Evolutionary conservation across 2,797 vertebrate species (phyloP).

Genomic region (Propithecus deckenii): DNA sequence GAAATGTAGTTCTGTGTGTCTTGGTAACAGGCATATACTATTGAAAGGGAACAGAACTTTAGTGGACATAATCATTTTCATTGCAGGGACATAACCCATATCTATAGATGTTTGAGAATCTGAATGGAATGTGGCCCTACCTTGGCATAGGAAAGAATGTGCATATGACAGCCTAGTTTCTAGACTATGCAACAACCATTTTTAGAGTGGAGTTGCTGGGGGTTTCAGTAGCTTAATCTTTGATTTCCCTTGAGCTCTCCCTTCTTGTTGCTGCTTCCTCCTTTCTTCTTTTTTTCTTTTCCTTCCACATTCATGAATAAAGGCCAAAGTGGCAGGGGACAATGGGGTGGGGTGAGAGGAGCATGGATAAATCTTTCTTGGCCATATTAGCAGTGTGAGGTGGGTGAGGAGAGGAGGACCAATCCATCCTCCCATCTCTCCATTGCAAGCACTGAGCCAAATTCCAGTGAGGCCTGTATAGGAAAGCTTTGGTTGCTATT

Average conservation of each 20-base stretch:
- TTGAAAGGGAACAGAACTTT: conserved; percentile 8
- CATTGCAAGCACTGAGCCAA: background rate
- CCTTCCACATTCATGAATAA: background rate
- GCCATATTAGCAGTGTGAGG: background rate
- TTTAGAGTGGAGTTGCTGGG: background rate
- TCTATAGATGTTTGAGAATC: conserved; percentile 15
- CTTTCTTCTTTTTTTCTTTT: background rate
- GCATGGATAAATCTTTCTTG: background rate
- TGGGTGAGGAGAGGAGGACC: background rate
- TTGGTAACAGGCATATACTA: background rate
- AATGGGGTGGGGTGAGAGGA: background rate
- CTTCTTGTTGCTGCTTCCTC: background rate
- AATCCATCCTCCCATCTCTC: background rate
- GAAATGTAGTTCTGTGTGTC: background rate
- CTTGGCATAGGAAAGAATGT: background rate
- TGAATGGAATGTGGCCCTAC: background rate
- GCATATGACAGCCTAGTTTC: background rate
- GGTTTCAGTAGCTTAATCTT: conserved; percentile 20
- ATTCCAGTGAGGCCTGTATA: background rate
- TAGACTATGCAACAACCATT: background rate
- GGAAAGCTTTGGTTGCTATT: background rate
- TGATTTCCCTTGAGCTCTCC: background rate
- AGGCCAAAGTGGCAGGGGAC: background rate
- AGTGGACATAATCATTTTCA: conserved; percentile 22
- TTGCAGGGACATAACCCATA: background rate